Conservation (phyloP, 2,888 invertebrate species). For the Ectemnius lituratus region DNA sequence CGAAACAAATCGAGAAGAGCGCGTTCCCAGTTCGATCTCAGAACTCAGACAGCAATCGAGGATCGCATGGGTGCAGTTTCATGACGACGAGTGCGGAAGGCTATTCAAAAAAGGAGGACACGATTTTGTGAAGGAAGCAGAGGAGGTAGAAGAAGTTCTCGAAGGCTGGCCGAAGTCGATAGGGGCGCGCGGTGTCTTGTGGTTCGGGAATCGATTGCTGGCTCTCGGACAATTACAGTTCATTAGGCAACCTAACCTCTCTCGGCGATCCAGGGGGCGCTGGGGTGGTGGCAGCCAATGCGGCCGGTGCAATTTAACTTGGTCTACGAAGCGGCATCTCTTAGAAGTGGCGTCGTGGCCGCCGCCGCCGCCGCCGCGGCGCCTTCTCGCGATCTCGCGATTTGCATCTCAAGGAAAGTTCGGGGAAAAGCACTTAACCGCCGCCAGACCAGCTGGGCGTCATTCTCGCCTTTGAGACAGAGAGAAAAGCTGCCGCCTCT, state of each 20-base stretch:
- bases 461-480: slow-evolving; percentile 41
- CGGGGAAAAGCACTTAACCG: slow-evolving; percentile 51
- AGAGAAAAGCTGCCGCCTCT: not conserved
- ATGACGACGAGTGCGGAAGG: too few relatives aligned
- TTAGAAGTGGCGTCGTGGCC: not conserved
- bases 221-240: slow-evolving; percentile 53
- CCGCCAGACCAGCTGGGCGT: slow-evolving; percentile 23
- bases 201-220: slow-evolving; percentile 33
- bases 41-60: too few relatives aligned
- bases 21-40: too few relatives aligned
- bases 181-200: not conserved
- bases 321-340: not conserved
- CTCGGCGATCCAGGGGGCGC: slow-evolving; percentile 40
- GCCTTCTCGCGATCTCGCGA: slow-evolving; percentile 46
- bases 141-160: not conserved
- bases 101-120: too few relatives aligned
- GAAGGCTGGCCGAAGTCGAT: not conserved
- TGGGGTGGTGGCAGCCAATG: slow-evolving; percentile 17
- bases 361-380: slow-evolving; percentile 22
- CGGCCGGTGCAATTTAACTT: slow-evolving; percentile 55
- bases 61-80: too few relatives aligned
- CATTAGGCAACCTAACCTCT: slow-evolving; percentile 47
- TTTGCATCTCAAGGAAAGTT: slow-evolving; percentile 62
- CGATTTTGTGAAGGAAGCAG: too few relatives aligned
- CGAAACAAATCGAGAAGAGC: too few relatives aligned